Conservation (phyloP, 2,888 invertebrate genomes). For the Machimus rusticus region DNA sequence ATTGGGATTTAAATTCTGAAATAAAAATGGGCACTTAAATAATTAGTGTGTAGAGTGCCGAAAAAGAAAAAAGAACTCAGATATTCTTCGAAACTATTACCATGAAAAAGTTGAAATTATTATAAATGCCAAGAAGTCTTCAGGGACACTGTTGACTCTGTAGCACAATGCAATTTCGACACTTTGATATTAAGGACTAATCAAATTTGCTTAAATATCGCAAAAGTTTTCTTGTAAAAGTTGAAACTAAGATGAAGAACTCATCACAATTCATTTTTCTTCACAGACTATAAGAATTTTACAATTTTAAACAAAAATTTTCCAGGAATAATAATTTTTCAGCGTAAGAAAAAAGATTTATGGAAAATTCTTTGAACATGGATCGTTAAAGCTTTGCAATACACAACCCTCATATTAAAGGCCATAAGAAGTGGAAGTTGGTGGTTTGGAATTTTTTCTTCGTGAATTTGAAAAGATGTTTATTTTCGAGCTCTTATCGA, state of each 20-base stretch:
- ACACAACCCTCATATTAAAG: background rate
- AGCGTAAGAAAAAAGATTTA: background rate
- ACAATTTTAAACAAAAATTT: background rate
- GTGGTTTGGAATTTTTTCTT: background rate
- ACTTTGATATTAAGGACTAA: background rate
- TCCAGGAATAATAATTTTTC: background rate
- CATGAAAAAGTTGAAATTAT: background rate
- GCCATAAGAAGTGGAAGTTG: background rate
- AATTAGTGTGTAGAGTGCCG: too few relatives aligned
- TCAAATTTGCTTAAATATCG: background rate
- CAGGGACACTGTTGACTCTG: background rate
- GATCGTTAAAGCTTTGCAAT: too few relatives aligned
- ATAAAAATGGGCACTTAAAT: background rate
- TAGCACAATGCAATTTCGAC: background rate
- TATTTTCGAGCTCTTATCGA: background rate
- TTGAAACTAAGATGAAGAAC: background rate
- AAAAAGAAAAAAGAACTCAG: too few relatives aligned
- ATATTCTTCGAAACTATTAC: too few relatives aligned
- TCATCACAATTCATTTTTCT: background rate
- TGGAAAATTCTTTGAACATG: background rate
- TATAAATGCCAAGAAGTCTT: too few relatives aligned
- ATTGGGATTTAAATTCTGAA: background rate
- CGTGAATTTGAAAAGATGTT: background rate
- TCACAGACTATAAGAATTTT: background rate
- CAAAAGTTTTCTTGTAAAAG: background rate